Evolutionary conservation across 2,113 vertebrate genomes (phyloP), one percentile per base, ranked within the genome.

Genomic region (Archocentrus centrarchus): DNA sequence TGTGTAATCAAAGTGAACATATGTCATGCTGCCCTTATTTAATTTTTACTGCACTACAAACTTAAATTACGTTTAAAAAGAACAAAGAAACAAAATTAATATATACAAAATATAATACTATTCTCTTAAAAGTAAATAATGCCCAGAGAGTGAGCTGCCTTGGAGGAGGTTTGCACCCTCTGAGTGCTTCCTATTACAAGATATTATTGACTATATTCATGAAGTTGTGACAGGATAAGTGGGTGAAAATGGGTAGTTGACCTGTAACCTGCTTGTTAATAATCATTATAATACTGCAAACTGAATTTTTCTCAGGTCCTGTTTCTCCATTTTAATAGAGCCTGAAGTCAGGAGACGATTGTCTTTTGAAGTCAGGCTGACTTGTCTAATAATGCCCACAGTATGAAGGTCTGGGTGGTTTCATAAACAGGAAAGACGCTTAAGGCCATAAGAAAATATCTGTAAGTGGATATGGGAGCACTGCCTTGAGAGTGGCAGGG

Each of bases 381-480:
- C 70, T 81, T 81, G 61, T 84, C 80, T 80, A 27, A 81, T 90
- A 87, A 89, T 86, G 62, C 50, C 11, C 75, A 75, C 27, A 82
- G 59, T 6, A 47, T 47, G 4, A 86, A 90, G 90, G 88, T 88
- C 88, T 77, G 91, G 88, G 79, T 60, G 57, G 59, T 89, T 88
- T 86, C 50, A 82, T 89, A 92, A 95, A 94, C 90, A 93, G 92
- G 90, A 94, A 91, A 91, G 84, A 90, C 77, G 73, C 88, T 90
- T 81, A 41, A 8, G 75, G 85, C 64, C 24, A 55, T 78, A 80
- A 80, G 63, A 90, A 83, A 44, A 50, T 90, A 86, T 84, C 79
- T 80, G 78, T 75, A 41, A 75, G 57, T 93, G 41, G 55, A 60
- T 89, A 86, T 86, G 11, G 75, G 32, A 89, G 60, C 80, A 80